Evolutionary conservation across 2,113 vertebrate genomes (phyloP).

Genomic region (Hylia prasina): DNA sequence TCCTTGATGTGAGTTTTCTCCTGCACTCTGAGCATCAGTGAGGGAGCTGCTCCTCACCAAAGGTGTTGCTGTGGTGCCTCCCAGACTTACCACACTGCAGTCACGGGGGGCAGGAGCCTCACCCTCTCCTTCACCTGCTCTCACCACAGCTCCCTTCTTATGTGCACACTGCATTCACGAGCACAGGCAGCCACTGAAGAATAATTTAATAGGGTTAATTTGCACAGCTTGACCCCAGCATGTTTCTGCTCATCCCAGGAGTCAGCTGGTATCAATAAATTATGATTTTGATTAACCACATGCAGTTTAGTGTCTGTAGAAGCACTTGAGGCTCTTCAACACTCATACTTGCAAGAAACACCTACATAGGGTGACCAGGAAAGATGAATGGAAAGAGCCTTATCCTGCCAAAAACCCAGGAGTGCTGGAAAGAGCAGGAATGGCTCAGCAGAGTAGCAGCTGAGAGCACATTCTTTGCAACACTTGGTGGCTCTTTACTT

Average conservation of each 20-base stretch:
- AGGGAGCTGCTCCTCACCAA: background rate
- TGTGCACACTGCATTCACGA: background rate
- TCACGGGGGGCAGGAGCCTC: background rate
- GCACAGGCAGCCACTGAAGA: background rate
- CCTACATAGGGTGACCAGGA: background rate
- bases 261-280: slow-evolving; percentile 26
- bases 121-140: background rate
- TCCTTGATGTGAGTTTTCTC: background rate
- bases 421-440: background rate
- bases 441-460: background rate
- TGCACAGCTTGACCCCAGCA: slow-evolving; percentile 5
- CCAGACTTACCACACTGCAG: background rate
- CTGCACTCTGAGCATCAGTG: background rate
- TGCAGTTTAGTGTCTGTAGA: background rate
- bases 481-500: background rate
- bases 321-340: background rate
- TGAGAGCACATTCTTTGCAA: background rate
- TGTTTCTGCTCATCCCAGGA: slow-evolving; percentile 40
- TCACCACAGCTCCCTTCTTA: background rate
- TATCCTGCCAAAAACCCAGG: background rate
- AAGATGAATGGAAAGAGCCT: background rate
- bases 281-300: slow-evolving; percentile 4
- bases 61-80: background rate
- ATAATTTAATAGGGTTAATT: background rate
- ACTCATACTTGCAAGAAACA: background rate